Percentiles rank a stretch among this genome's conserved stretches.
phyloP scores from a whole-genome alignment of 1,140 invertebrate genomes.

The Aphaenogaster floridana region DNA sequence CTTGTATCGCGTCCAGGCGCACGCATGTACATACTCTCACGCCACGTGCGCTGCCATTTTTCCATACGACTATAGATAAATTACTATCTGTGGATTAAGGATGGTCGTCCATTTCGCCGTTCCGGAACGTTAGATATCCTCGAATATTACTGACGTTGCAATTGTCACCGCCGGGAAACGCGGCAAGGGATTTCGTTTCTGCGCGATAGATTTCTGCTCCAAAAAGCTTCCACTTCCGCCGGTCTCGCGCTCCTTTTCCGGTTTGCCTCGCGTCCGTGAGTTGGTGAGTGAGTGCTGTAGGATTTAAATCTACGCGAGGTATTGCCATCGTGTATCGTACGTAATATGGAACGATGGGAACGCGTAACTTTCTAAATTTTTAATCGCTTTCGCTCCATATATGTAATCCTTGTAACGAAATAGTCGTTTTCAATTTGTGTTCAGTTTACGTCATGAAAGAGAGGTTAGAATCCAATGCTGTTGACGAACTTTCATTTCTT shows the following conservation, averaged over 20 bases:
- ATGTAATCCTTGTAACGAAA: constrained; percentile 25
- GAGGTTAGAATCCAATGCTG: constrained; percentile 53
- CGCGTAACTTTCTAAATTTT: not conserved
- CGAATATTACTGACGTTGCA: not conserved
- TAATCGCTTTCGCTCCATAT: constrained; percentile 4
- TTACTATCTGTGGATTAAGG: not conserved
- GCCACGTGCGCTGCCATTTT: constrained; percentile 57
- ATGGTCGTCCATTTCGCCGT: not conserved
- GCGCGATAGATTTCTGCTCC: not conserved
- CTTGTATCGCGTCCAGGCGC: not conserved
- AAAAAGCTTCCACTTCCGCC: constrained; percentile 30
- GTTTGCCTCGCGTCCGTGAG: constrained; percentile 65
- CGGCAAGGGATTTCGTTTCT: not conserved
- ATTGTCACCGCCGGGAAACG: not conserved
- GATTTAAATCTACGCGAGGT: constrained; percentile 63
- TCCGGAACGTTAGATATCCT: not conserved
- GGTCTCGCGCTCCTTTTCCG: constrained; percentile 73
- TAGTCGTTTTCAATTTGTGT: constrained; percentile 26
- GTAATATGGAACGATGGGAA: not conserved
- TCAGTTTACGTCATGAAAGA: not conserved
- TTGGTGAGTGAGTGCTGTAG: constrained; percentile 72
- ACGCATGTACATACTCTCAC: not conserved
- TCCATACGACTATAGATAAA: constrained; percentile 51
- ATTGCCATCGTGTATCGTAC: constrained; percentile 48
- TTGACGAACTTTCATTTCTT: not conserved